phyloP scores from a whole-genome alignment of 2,113 vertebrate genomes.

The Oenanthe melanoleuca region DNA sequence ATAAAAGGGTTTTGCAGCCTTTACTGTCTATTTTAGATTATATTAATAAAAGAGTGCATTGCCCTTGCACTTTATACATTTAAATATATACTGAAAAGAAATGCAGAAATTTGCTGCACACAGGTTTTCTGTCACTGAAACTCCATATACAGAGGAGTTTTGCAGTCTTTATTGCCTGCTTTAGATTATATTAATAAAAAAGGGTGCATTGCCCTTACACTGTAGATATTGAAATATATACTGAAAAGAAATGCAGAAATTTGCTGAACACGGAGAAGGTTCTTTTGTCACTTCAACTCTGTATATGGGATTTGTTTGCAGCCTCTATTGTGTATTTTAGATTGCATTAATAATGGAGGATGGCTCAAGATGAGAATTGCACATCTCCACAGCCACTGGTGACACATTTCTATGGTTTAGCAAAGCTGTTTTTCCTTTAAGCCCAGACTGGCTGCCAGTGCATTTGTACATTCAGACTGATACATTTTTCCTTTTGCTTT shows the following conservation, averaged over 20 bases:
- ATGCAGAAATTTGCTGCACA: neutral
- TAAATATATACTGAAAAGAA: neutral
- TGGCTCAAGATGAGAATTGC: neutral
- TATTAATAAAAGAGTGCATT: neutral
- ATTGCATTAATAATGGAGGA: neutral
- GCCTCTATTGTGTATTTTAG: neutral
- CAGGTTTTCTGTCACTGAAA: neutral
- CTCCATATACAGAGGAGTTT: too few species aligned
- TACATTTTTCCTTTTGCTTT: constrained; percentile 49
- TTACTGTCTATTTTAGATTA: neutral
- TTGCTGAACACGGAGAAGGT: neutral
- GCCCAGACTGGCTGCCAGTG: constrained; percentile 25
- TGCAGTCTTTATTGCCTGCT: neutral
- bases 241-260: neutral
- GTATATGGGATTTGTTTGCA: neutral
- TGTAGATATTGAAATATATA: neutral
- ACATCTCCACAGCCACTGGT: neutral
- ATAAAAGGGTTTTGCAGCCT: neutral
- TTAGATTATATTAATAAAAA: neutral
- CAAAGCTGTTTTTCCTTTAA: constrained; percentile 51
- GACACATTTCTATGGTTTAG: neutral
- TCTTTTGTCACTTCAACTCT: neutral
- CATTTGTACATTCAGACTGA: constrained; percentile 42
- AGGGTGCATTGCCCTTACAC: neutral
- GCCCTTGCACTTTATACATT: neutral